Base-by-base conservation (phyloP, 2,113 vertebrate species). In the Tachysurus fulvidraco region DNA sequence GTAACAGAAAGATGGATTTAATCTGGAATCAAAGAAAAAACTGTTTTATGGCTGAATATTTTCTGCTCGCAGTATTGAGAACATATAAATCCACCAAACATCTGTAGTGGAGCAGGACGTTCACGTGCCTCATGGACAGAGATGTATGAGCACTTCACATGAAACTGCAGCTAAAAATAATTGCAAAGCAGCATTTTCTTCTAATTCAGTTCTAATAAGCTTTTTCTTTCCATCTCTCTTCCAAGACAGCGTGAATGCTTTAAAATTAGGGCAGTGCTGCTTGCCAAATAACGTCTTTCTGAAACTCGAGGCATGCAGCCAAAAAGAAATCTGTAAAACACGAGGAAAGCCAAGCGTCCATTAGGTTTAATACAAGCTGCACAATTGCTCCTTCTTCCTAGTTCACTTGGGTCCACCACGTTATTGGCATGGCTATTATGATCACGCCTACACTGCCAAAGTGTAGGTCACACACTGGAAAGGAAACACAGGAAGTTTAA, bases 271-370 rank as follows among this genome's bases (percentile, higher is more conserved):
- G 91, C 88, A 89, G 88, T 71, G 71, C 65, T 55, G 85, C 57
- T 79, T 88, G 90, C 88, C 91, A 89, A 89, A 89, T 90, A 89
- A 90, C 50, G 69, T 88, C 86, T 89, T 85, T 89, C 84, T 89
- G 82, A 86, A 91, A 86, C 84, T 77, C 54, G 81, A 81, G 92
- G 89, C 92, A 88, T 16, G 81, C 73, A 12, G 90, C 91, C 91
- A 91, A 89, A 74, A 85, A 86, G 87, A 88, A 87, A 91, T 88
- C 74, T 86, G 86, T 86, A 86, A 76, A 89, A 88, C 83, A 85
- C 79, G 85, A 90, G 80, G 85, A 89, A 90, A 87, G 89, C 87
- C 90, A 88, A 85, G 74, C 89, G 81, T 89, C 88, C 86, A 90
- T 90, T 90, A 89, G 88, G 81, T 78, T 88, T 89, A 88, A 88